A percentile compares a stretch with the other conserved stretches of the same genome.
These are phyloP conservation scores for Drosophila stalkeri DNA, from an alignment of 2,888 invertebrate species.

Conservation along the genomic window DNA sequence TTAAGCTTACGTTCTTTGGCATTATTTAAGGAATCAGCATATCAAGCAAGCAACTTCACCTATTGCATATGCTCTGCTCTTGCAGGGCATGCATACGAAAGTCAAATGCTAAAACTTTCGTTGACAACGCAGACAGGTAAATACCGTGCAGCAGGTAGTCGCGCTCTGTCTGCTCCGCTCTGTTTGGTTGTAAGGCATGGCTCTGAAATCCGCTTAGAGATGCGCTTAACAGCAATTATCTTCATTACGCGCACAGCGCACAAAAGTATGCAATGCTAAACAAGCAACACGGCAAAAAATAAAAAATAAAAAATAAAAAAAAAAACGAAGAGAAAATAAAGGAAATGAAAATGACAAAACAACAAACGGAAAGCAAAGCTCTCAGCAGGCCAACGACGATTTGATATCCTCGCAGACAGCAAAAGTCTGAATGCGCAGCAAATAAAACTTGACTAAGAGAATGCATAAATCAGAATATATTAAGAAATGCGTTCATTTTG, in stretches of 20 bases:
- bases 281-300: constrained; percentile 30
- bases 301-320: constrained; percentile 14
- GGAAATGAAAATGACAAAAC: constrained; percentile 22
- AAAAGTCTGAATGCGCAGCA: background rate
- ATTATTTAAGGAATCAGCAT: background rate
- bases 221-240: constrained; percentile 80
- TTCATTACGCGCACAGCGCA: constrained; percentile 71
- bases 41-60: no score
- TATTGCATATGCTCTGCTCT: no score
- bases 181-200: constrained; percentile 36
- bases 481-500: background rate
- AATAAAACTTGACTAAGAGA: background rate
- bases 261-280: constrained; percentile 64
- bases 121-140: constrained; percentile 41
- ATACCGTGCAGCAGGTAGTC: constrained; percentile 13
- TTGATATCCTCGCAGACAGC: constrained; percentile 1
- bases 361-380: constrained; percentile 3
- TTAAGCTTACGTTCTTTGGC: no score
- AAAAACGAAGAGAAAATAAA: background rate
- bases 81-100: constrained; percentile 28
- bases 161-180: background rate
- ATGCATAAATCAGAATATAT: background rate
- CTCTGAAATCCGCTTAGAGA: constrained; percentile 69
- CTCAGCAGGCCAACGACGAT: background rate
- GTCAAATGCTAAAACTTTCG: constrained; percentile 37